These are phyloP conservation scores for Diaphora mendica DNA, from an alignment of 2,888 invertebrate species.

Conservation along the genomic window DNA sequence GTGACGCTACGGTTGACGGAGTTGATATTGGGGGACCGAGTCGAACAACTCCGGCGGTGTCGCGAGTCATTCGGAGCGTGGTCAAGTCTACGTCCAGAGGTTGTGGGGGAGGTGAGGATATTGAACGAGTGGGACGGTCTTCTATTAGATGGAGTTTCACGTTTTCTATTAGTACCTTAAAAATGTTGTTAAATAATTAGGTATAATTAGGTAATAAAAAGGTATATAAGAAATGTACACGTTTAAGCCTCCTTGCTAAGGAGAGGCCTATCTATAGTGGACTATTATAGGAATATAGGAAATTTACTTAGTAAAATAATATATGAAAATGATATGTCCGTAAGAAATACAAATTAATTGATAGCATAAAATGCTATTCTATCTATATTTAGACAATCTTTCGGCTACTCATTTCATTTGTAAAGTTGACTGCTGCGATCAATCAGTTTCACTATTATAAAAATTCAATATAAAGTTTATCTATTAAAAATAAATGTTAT, in stretches of 20 bases:
- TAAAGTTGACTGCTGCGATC: neutral
- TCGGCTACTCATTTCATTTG: neutral
- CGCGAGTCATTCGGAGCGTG: slow-evolving; percentile 90
- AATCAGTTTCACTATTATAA: neutral
- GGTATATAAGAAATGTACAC: no score
- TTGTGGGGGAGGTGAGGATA: slow-evolving; percentile 92
- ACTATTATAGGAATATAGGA: neutral
- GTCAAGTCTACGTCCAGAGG: slow-evolving; percentile 92
- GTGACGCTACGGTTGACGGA: slow-evolving; percentile 64
- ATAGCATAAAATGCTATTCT: neutral
- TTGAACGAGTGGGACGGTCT: slow-evolving; percentile 92
- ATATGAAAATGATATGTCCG: neutral
- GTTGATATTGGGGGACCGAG: slow-evolving; percentile 87
- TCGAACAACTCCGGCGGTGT: slow-evolving; percentile 90
- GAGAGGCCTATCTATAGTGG: no score
- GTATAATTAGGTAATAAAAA: no score
- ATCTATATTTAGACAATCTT: neutral
- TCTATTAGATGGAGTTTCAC: slow-evolving; percentile 92
- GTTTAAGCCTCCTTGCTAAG: no score
- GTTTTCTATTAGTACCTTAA: slow-evolving; percentile 89
- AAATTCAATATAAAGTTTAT: neutral
- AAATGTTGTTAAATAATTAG: neutral
- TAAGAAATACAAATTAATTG: neutral
- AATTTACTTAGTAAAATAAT: neutral
- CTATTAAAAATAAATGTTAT: no score